A percentile compares a stretch with the other conserved stretches of the same genome.
These are phyloP conservation scores for Drosophila lacertosa DNA, from an alignment of 1,140 invertebrate genomes.

Conservation along the genomic window DNA sequence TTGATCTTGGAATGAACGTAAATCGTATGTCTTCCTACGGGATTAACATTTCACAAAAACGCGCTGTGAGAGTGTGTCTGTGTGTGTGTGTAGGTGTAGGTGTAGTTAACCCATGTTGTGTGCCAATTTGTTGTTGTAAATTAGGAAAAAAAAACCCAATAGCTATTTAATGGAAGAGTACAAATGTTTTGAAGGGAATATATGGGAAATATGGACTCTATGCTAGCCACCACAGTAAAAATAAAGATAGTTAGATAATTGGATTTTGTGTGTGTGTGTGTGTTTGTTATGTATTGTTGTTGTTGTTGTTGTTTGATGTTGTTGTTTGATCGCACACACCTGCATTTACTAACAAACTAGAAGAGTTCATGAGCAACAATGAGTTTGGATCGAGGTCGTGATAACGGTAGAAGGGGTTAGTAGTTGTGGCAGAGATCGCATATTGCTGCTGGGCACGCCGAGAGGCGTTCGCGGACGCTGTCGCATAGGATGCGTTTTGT, in stretches of 20 bases:
- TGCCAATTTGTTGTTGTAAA: slow-evolving; percentile 1
- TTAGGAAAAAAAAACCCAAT: neutral
- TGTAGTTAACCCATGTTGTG: slow-evolving; percentile 20
- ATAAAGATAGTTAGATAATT: neutral
- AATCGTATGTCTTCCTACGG: slow-evolving; percentile 57
- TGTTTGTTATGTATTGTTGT: slow-evolving; percentile 22
- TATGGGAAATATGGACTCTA: slow-evolving; percentile 8
- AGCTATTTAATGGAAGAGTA: neutral
- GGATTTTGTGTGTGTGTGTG: slow-evolving; percentile 19
- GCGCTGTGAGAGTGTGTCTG: slow-evolving; percentile 15
- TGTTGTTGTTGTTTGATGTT: slow-evolving; percentile 37
- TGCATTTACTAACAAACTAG: slow-evolving; percentile 84
- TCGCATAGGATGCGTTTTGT: slow-evolving; percentile 60
- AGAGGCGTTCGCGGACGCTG: slow-evolving; percentile 57
- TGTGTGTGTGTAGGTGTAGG: slow-evolving; percentile 25
- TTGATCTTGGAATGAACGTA: slow-evolving; percentile 47
- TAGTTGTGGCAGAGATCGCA: slow-evolving; percentile 76
- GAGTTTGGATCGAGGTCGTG: slow-evolving; percentile 83
- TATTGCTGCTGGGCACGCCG: slow-evolving; percentile 82
- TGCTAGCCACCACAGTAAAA: slow-evolving; percentile 14
- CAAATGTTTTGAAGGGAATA: neutral
- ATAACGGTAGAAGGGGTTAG: slow-evolving; percentile 80
- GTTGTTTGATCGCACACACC: slow-evolving; percentile 74
- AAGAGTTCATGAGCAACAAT: slow-evolving; percentile 84
- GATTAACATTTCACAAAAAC: slow-evolving; percentile 1